Evolutionary conservation across 2,888 invertebrate genomes (phyloP).

Genomic region (Drosophila pseudotakahashii): DNA sequence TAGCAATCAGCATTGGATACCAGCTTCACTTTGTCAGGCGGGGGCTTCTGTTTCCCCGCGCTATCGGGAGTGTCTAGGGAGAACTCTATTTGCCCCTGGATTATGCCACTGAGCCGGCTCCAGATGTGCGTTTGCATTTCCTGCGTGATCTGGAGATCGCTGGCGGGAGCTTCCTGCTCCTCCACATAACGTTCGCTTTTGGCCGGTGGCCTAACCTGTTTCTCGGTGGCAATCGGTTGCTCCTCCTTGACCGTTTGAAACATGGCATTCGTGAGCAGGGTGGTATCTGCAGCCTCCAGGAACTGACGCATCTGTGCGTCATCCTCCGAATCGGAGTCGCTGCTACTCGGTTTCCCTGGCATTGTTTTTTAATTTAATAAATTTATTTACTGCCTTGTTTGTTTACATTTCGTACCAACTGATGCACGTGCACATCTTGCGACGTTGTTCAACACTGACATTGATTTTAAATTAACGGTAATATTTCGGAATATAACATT

Average conservation of each 20-base stretch:
- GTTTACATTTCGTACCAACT: slow-evolving; percentile 13
- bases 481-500: no score
- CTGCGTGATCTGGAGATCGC: slow-evolving; percentile 69
- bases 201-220: not conserved
- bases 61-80: not conserved
- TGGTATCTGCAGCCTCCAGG: slow-evolving; percentile 75
- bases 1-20: slow-evolving; percentile 66
- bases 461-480: no score
- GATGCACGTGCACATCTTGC: not conserved
- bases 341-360: not conserved
- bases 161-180: slow-evolving; percentile 32
- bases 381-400: not conserved
- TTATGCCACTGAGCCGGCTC: slow-evolving; percentile 63
- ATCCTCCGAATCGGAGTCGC: slow-evolving; percentile 52
- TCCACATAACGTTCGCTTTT: slow-evolving; percentile 68
- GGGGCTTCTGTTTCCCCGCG: not conserved
- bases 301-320: slow-evolving; percentile 64
- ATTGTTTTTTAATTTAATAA: not conserved
- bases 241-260: slow-evolving; percentile 42
- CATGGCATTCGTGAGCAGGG: slow-evolving; percentile 71
- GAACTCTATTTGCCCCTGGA: slow-evolving; percentile 70
- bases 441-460: slow-evolving; percentile 11
- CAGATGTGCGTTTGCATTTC: slow-evolving; percentile 72
- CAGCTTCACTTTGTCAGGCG: slow-evolving; percentile 56
- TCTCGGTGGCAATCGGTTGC: not conserved